A percentile compares a stretch with the other conserved stretches of the same genome.
These are phyloP conservation scores for Cassiopea xamachana DNA, from an alignment of 30 jellyfish, hydroid and myxozoan genomes.

Conservation along the genomic window DNA sequence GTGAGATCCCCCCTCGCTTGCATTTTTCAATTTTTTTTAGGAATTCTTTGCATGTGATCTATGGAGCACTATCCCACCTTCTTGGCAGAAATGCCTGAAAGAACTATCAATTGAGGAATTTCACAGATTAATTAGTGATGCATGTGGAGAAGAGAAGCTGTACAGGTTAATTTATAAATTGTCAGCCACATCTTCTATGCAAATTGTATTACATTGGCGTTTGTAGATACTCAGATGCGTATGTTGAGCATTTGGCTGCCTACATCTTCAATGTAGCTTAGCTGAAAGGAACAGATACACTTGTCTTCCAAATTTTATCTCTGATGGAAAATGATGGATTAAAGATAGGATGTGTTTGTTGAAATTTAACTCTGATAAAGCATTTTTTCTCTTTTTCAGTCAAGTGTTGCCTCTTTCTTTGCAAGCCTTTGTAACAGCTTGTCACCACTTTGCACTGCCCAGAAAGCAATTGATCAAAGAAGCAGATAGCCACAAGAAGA, in stretches of 20 bases:
- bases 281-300: too few species aligned
- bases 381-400: conserved; percentile 42
- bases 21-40: conserved; percentile 10
- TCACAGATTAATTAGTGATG: neutral
- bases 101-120: conserved; percentile 68
- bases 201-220: too few species aligned
- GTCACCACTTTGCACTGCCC: conserved; percentile 74
- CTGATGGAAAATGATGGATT: too few species aligned
- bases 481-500: neutral
- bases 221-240: too few species aligned
- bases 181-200: too few species aligned
- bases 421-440: conserved; percentile 72
- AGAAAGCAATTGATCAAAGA: conserved; percentile 18
- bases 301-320: too few species aligned
- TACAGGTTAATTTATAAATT: neutral
- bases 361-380: too few species aligned
- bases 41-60: conserved; percentile 69
- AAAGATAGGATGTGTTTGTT: too few species aligned
- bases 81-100: conserved; percentile 71
- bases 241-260: too few species aligned
- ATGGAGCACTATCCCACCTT: conserved; percentile 65
- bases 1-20: neutral
- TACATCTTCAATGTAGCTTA: too few species aligned
- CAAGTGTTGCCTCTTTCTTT: conserved; percentile 87
- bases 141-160: neutral